phyloP scores from a whole-genome alignment of 2,888 invertebrate species.

The Aphodius granarius region DNA sequence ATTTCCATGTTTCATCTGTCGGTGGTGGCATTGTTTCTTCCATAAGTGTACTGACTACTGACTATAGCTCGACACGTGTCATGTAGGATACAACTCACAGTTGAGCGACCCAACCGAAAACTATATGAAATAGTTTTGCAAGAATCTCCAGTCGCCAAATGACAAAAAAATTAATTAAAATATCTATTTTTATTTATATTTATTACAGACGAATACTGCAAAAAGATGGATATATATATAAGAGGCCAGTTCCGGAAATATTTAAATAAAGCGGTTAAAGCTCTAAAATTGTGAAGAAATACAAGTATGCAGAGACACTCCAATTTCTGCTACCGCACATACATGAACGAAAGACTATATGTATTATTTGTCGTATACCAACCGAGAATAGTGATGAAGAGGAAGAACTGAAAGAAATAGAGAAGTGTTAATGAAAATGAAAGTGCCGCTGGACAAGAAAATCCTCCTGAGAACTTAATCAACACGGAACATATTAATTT shows the following conservation, averaged over 20 bases:
- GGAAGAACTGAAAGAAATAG: background rate
- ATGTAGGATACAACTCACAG: background rate
- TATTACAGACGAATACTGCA: background rate
- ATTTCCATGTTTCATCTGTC: background rate
- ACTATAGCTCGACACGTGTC: background rate
- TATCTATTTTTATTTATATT: no score
- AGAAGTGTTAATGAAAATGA: background rate
- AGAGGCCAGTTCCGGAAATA: no score
- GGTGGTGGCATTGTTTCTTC: background rate
- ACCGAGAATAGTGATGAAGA: background rate
- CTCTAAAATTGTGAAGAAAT: no score
- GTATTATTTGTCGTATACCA: background rate
- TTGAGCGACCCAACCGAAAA: background rate
- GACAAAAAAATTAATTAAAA: background rate
- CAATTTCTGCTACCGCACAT: background rate
- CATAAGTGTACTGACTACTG: background rate
- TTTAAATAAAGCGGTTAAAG: no score
- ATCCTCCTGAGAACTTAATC: background rate
- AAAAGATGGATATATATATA: background rate
- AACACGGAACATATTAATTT: background rate
- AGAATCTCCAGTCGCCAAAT: background rate
- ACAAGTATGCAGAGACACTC: no score
- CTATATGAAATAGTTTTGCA: background rate
- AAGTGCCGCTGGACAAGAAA: background rate
- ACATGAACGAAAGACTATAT: background rate